phyloP scores from a whole-genome alignment of 2,888 invertebrate species.

The Nasonovia ribisnigri region DNA sequence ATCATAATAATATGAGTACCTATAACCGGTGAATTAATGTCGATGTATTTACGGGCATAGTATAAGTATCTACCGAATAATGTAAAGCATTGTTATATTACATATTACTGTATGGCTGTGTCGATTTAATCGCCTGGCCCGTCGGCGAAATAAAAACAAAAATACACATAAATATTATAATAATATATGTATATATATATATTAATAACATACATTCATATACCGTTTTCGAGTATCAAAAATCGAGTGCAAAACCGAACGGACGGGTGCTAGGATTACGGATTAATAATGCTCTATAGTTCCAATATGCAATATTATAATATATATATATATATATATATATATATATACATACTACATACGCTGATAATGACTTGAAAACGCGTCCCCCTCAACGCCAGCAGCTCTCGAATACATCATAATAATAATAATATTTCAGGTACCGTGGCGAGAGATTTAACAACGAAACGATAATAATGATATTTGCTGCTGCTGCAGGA shows the following conservation, averaged over 20 bases:
- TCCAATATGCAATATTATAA: not conserved
- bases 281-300: not conserved
- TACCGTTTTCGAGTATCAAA: not conserved
- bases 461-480: slow-evolving; percentile 41
- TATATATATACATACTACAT: not conserved
- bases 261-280: slow-evolving; percentile 13
- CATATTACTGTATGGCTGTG: not conserved
- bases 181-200: not conserved
- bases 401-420: slow-evolving; percentile 21
- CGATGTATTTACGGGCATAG: not conserved
- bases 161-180: not conserved
- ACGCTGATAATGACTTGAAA: slow-evolving; percentile 9
- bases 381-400: slow-evolving; percentile 3
- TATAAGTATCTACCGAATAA: not conserved
- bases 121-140: not conserved
- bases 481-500: slow-evolving; percentile 50
- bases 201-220: not conserved
- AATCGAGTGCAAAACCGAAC: not conserved
- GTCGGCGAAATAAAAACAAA: not conserved
- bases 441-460: slow-evolving; percentile 47
- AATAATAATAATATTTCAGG: slow-evolving; percentile 36
- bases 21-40: not conserved
- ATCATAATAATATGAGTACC: not conserved
- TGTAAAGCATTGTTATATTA: not conserved
- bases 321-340: not conserved